Percentiles rank a stretch among this genome's conserved stretches.
Evolutionary conservation across 2,797 vertebrate genomes (phyloP).

Genomic region (Bufotes viridis): DNA sequence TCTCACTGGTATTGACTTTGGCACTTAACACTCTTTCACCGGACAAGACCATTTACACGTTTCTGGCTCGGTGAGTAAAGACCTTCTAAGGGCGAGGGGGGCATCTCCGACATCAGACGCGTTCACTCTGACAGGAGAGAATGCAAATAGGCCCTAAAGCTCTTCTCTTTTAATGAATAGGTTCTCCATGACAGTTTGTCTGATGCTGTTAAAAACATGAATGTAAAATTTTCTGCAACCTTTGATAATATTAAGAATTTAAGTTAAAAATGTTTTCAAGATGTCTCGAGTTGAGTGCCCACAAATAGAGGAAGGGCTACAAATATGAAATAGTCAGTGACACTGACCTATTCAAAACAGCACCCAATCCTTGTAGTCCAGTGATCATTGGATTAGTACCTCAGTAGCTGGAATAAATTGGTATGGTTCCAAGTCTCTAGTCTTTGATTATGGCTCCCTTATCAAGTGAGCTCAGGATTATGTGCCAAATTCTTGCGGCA

Average conservation of each 20-base stretch:
- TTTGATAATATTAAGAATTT: constrained; percentile 44
- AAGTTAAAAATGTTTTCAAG: constrained; percentile 62
- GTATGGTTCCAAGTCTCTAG: no score
- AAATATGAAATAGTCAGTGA: background rate
- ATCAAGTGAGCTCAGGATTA: no score
- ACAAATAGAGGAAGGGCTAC: background rate
- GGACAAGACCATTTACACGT: constrained; percentile 67
- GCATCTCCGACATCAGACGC: constrained; percentile 62
- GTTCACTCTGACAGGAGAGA: constrained; percentile 61
- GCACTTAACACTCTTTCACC: constrained; percentile 61
- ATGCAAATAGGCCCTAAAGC: constrained; percentile 36
- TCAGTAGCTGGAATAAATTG: no score
- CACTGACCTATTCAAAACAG: background rate
- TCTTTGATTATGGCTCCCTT: no score
- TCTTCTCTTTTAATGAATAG: constrained; percentile 62
- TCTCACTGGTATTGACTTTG: constrained; percentile 43
- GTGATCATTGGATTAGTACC: no score
- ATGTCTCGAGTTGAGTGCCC: constrained; percentile 15
- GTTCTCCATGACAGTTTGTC: constrained; percentile 36
- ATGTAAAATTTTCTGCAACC: constrained; percentile 56
- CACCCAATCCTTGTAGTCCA: no score
- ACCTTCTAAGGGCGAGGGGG: constrained; percentile 60
- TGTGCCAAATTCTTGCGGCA: no score
- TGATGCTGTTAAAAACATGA: constrained; percentile 25
- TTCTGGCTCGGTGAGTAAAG: constrained; percentile 56